Percentiles rank a stretch among this genome's conserved stretches.
Evolutionary conservation across 2,113 vertebrate species (phyloP).

Genomic region (Neotragus pygmaeus): DNA sequence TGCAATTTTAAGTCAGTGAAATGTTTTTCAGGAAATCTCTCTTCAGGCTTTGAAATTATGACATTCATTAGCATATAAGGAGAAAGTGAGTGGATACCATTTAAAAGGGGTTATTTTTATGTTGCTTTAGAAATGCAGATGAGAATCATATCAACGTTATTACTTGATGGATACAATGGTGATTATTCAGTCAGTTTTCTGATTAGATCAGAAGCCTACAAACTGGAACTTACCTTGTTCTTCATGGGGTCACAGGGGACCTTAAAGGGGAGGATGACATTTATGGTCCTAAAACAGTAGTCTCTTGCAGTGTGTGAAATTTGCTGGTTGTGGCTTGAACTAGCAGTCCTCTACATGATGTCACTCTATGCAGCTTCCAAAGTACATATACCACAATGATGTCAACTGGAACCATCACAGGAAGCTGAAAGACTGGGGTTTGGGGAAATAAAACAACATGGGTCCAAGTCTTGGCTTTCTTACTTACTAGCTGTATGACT

Average conservation of each 20-base stretch:
- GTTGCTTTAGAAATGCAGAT: slow-evolving; percentile 69
- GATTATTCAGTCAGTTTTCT: slow-evolving; percentile 46
- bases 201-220: background rate
- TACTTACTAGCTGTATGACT: background rate
- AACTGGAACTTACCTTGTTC: background rate
- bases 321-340: background rate
- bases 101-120: slow-evolving; percentile 67
- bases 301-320: background rate
- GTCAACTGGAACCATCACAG: background rate
- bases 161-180: slow-evolving; percentile 37
- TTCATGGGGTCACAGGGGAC: background rate
- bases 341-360: background rate
- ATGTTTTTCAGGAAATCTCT: slow-evolving; percentile 51
- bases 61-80: slow-evolving; percentile 57
- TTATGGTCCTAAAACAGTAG: background rate
- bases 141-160: slow-evolving; percentile 51
- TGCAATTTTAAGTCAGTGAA: slow-evolving; percentile 4
- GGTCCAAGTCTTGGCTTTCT: background rate
- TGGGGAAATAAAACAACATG: background rate
- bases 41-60: slow-evolving; percentile 34
- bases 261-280: background rate
- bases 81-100: slow-evolving; percentile 59
- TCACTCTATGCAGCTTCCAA: background rate
- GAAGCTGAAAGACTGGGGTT: background rate
- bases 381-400: background rate